Evolutionary conservation across 2,888 invertebrate species (phyloP).

Genomic region (Graphium colonna): DNA sequence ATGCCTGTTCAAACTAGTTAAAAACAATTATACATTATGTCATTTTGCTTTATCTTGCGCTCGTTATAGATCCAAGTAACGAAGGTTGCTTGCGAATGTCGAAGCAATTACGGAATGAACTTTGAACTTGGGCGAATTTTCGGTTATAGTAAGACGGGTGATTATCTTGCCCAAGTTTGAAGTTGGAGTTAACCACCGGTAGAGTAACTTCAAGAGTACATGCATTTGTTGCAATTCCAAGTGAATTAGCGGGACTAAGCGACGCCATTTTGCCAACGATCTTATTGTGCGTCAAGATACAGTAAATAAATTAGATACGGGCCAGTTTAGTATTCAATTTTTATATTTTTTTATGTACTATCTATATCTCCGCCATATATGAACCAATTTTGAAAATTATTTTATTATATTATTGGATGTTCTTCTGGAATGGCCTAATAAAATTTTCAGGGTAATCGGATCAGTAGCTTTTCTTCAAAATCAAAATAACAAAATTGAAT

Average conservation of each 20-base stretch:
- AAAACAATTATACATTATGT: too few species aligned
- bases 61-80: neutral
- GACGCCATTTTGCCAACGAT: neutral
- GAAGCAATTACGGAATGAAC: slow-evolving; percentile 3
- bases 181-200: neutral
- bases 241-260: neutral
- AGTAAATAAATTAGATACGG: too few species aligned
- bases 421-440: too few species aligned
- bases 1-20: too few species aligned
- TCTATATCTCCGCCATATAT: too few species aligned
- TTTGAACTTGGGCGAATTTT: slow-evolving; percentile 2
- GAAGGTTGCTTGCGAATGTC: neutral
- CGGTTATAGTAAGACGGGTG: neutral
- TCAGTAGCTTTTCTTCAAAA: too few species aligned
- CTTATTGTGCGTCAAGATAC: neutral
- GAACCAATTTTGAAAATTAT: too few species aligned
- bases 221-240: neutral
- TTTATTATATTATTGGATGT: too few species aligned
- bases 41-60: neutral
- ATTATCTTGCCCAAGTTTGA: slow-evolving; percentile 9
- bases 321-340: too few species aligned
- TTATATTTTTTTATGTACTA: too few species aligned
- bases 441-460: too few species aligned
- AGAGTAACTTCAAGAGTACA: neutral
- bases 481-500: too few species aligned